phyloP scores from a whole-genome alignment of 2,113 vertebrate species.

The Pterophyllum scalare region DNA sequence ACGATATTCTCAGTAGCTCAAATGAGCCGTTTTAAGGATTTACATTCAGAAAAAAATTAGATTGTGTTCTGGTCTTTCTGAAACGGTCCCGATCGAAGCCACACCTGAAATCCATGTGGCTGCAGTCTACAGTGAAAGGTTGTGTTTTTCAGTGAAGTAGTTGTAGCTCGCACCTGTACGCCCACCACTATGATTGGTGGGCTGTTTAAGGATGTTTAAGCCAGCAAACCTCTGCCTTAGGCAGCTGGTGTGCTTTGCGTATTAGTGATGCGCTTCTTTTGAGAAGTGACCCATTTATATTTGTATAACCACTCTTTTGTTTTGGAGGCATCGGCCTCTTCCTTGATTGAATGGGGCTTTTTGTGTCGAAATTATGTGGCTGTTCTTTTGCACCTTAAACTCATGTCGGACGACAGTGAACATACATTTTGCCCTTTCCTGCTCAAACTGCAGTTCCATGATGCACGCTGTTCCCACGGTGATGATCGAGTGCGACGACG shows the following conservation, averaged over 20 bases:
- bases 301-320: not conserved
- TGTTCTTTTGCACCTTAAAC: slow-evolving; percentile 3
- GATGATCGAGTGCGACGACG: slow-evolving; percentile 92
- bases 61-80: not conserved
- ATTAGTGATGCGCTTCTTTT: not conserved
- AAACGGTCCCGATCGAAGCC: too few species aligned
- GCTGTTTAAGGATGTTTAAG: slow-evolving; percentile 1
- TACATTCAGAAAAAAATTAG: not conserved
- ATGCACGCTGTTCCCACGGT: slow-evolving; percentile 91
- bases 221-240: not conserved
- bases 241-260: not conserved
- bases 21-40: not conserved
- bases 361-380: not conserved
- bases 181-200: slow-evolving; percentile 38
- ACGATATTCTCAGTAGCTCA: too few species aligned
- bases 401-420: not conserved
- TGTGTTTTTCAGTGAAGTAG: not conserved
- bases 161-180: not conserved
- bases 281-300: not conserved
- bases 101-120: not conserved
- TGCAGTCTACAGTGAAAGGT: not conserved
- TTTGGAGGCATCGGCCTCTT: not conserved
- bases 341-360: not conserved
- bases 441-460: slow-evolving; percentile 83
- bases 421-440: slow-evolving; percentile 29